phyloP scores from a whole-genome alignment of 2,888 invertebrate genomes.

The Seira ritae region DNA sequence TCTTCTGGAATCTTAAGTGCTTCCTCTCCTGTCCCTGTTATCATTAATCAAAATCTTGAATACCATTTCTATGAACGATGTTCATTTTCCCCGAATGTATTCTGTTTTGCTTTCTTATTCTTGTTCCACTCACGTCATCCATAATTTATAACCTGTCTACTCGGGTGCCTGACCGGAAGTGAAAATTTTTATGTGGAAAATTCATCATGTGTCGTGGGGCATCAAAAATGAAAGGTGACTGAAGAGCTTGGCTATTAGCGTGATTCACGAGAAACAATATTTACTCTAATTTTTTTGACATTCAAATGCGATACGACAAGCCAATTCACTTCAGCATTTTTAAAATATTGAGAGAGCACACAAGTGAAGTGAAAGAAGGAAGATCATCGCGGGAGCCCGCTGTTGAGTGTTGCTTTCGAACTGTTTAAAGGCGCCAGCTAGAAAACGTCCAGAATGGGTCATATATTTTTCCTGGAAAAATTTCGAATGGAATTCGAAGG shows the following conservation, averaged over 20 bases:
- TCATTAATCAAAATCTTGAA: conserved; percentile 8
- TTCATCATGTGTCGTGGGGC: neutral
- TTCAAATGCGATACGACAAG: neutral
- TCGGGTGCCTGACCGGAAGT: conserved; percentile 1
- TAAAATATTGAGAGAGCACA: neutral
- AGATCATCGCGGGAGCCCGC: neutral
- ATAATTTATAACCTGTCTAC: neutral
- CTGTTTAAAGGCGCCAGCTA: neutral
- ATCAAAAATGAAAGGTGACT: neutral
- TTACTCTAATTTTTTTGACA: neutral
- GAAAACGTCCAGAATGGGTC: neutral
- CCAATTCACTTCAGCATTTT: neutral
- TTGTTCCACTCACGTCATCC: neutral
- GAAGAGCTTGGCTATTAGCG: neutral
- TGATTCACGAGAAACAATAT: neutral
- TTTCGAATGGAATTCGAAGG: neutral
- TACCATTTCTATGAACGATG: neutral
- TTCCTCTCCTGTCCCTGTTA: neutral
- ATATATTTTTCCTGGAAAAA: neutral
- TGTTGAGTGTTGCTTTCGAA: neutral
- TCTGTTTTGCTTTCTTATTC: too few species aligned
- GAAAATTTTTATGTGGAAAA: neutral
- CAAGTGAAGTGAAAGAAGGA: neutral
- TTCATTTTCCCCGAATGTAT: neutral
- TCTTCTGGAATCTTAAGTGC: conserved; percentile 3